Conservation (phyloP, 2,113 vertebrate genomes). For the Chloropsis cyanopogon region DNA sequence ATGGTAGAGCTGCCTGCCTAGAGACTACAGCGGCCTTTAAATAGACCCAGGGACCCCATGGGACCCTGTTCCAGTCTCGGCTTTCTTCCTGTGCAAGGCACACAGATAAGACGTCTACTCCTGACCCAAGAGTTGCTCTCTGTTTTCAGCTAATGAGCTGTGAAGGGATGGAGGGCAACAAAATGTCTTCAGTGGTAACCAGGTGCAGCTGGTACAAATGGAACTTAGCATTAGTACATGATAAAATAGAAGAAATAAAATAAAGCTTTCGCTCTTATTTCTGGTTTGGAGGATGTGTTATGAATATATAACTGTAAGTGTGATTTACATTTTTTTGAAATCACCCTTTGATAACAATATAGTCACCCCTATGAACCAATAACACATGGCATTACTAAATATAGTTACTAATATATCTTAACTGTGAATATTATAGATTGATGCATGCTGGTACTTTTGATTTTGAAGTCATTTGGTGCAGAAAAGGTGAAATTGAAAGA, state of each 20-base stretch:
- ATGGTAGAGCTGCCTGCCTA: constrained; percentile 61
- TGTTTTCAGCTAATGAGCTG: not conserved
- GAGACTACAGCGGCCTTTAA: constrained; percentile 39
- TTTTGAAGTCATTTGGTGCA: not conserved
- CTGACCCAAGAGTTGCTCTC: not conserved
- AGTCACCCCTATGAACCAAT: not conserved
- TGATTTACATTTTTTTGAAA: not conserved
- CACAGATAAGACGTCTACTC: not conserved
- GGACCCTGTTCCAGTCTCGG: constrained; percentile 45
- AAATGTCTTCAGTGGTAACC: not conserved
- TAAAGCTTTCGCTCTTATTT: not conserved
- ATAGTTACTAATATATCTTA: not conserved
- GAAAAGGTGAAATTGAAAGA: not conserved
- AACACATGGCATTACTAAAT: not conserved
- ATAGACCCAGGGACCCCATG: not conserved
- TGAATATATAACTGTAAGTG: not conserved
- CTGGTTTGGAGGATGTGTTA: not conserved
- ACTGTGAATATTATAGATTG: not conserved
- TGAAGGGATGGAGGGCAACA: not conserved
- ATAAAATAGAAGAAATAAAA: not conserved
- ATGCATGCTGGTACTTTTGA: not conserved
- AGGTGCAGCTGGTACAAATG: not conserved
- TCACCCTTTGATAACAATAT: not conserved
- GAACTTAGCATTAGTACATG: not conserved
- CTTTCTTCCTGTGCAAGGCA: constrained; percentile 37